A percentile compares a stretch with the other conserved stretches of the same genome.
phyloP scores from a whole-genome alignment of 2,797 vertebrate species.

The Alexandromys oeconomus region DNA sequence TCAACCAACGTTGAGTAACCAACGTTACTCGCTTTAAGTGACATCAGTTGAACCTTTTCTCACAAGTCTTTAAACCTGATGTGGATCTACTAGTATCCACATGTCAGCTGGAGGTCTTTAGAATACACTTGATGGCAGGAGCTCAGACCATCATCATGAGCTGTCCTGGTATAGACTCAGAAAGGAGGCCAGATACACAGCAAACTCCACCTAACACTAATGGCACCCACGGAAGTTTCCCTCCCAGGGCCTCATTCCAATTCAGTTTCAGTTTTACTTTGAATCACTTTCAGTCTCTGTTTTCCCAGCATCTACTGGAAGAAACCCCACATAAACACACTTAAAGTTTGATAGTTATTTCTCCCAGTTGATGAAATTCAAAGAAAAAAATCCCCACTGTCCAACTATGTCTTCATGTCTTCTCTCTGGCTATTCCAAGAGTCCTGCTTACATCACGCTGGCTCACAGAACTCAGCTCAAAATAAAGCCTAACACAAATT shows the following conservation, averaged over 20 bases:
- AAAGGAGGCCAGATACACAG: neutral
- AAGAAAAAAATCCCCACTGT: neutral
- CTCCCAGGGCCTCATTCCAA: conserved; percentile 35
- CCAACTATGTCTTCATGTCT: conserved; percentile 39
- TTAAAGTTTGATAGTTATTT: conserved; percentile 69
- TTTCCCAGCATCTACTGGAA: conserved; percentile 45
- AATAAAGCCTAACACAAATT: conserved; percentile 35
- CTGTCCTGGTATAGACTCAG: neutral
- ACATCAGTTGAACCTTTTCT: neutral
- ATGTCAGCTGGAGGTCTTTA: neutral
- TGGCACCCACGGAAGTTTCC: neutral
- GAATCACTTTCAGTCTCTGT: conserved; percentile 66
- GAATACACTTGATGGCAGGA: rapidly evolving
- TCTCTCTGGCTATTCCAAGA: conserved; percentile 22
- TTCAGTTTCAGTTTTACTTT: conserved; percentile 47
- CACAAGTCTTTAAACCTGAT: neutral
- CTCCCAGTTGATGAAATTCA: conserved; percentile 61
- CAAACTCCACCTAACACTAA: conserved; percentile 37
- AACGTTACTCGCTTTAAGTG: neutral
- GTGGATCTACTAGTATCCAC: neutral
- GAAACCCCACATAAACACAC: conserved; percentile 63
- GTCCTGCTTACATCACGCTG: neutral
- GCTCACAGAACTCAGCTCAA: neutral
- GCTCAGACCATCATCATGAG: neutral
- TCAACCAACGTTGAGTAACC: neutral